Percentiles rank a stretch among this genome's conserved stretches.
Conservation (phyloP, 2,113 vertebrate genomes). For the Nyctibius bracteatus region DNA sequence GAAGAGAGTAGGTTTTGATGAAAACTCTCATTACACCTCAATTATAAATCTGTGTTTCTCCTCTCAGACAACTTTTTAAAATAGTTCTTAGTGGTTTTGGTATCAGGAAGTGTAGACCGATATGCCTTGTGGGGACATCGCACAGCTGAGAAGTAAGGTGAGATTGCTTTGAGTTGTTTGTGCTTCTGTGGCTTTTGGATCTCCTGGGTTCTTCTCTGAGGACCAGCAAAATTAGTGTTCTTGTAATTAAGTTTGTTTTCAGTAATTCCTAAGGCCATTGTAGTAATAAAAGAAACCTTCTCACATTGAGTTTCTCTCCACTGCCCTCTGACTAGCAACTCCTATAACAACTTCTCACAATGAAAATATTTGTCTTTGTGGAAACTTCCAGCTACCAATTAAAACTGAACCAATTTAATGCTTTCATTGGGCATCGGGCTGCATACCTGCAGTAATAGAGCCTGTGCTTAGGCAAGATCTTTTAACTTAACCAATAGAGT, state of each 20-base stretch:
- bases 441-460: not conserved
- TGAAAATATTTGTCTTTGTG: not conserved
- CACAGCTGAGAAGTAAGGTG: not conserved
- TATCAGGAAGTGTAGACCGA: accelerated
- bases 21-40: not conserved
- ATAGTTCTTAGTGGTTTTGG: not conserved
- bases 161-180: not conserved
- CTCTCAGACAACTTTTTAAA: not conserved
- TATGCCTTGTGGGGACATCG: not conserved
- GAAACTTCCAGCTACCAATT: not conserved
- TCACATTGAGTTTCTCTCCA: not conserved
- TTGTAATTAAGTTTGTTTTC: not conserved
- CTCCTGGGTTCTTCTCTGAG: not conserved
- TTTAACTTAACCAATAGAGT: not conserved
- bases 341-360: not conserved
- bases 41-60: not conserved
- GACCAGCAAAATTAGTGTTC: not conserved
- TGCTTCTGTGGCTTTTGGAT: not conserved
- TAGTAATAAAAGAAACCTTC: not conserved
- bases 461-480: not conserved
- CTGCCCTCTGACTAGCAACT: not conserved
- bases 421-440: not conserved
- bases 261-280: not conserved
- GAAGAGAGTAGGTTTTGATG: not conserved
- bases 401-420: not conserved